Base-by-base conservation (phyloP, 2,113 vertebrate genomes). In the Tyrannus savana region DNA sequence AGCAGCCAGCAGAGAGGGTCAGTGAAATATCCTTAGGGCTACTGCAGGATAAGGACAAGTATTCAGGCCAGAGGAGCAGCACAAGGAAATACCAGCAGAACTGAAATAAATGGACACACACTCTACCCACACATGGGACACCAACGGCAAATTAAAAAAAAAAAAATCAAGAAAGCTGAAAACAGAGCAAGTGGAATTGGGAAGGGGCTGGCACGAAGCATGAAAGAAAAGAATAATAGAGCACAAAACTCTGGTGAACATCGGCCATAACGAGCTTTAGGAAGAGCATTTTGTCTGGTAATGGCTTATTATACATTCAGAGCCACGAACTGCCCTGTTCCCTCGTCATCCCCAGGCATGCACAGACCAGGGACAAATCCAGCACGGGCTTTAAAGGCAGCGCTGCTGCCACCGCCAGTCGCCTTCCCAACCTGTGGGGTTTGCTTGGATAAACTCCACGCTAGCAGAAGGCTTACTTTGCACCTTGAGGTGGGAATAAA, bases 271-370 rank as follows among this genome's bases (percentile, higher is more conserved):
- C 3, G 72, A 89, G 87, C 62, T 86, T 86, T 64, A 75, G 82
- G 80, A 69, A 46, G 52, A 83, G 71, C 85, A 91, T 93, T 95
- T 68, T 30, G 52, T 16, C 83, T 25, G 8, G 47, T 94, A 96
- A 97, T 81, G 88, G 93, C 88, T 90, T 60, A 52, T 50, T 90
- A 88, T 19, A 78, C 22, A 96, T 90, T 82, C 95, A 94, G 64
- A 89, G 86, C 60, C 95, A 95, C 2, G 83, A 24, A 67, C 73
- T n/a, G 10, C 76, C 56, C 85, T 52, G 49, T 73, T 75, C 91
- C 50, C 86, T 88, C 56, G 52, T 77, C 83, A 78, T 44, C 90
- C 60, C 59, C 37, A 84, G 85, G 93, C 82, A 58, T 2, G 44
- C 31, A 33, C 58, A 71, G 90, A 14, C 9, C 59, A 96, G 88